These are phyloP conservation scores for Pomacea canaliculata DNA, from an alignment of 2,888 invertebrate genomes.

Conservation along the genomic window DNA sequence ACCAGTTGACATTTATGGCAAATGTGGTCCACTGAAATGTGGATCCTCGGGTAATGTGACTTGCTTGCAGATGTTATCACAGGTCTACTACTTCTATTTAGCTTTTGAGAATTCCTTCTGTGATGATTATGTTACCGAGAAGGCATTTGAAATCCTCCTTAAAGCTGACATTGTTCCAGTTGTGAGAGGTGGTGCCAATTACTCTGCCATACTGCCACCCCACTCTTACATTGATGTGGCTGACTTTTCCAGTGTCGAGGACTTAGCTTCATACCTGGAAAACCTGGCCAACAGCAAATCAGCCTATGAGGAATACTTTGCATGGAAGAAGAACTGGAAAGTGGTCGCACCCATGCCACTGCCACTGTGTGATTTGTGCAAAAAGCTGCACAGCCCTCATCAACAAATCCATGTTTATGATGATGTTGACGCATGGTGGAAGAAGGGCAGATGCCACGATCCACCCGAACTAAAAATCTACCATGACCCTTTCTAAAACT, in stretches of 20 bases:
- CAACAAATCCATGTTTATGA: constrained; percentile 14
- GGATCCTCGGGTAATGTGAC: not conserved
- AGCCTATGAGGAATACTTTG: constrained; percentile 23
- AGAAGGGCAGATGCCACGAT: constrained; percentile 11
- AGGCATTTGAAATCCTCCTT: constrained; percentile 29
- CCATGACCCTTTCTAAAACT: no score
- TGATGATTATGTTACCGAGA: constrained; percentile 34
- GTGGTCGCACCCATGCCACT: constrained; percentile 23
- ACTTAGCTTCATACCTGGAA: constrained; percentile 18
- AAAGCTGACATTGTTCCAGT: constrained; percentile 24
- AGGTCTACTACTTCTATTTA: constrained; percentile 32
- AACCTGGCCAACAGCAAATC: constrained; percentile 12
- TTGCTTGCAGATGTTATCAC: constrained; percentile 19
- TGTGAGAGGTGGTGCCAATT: constrained; percentile 20
- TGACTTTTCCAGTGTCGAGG: constrained; percentile 20
- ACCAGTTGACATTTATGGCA: constrained; percentile 27
- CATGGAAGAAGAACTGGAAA: constrained; percentile 13
- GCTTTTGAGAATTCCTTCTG: constrained; percentile 33
- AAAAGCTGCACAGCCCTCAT: constrained; percentile 17
- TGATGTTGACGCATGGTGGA: constrained; percentile 30
- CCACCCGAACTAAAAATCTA: constrained; percentile 5
- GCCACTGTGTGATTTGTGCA: constrained; percentile 30
- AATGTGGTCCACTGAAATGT: constrained; percentile 20
- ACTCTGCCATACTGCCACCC: constrained; percentile 16
- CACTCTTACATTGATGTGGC: constrained; percentile 21